phyloP scores from a whole-genome alignment of 2,888 invertebrate genomes.

The Drosophila kuntzei region DNA sequence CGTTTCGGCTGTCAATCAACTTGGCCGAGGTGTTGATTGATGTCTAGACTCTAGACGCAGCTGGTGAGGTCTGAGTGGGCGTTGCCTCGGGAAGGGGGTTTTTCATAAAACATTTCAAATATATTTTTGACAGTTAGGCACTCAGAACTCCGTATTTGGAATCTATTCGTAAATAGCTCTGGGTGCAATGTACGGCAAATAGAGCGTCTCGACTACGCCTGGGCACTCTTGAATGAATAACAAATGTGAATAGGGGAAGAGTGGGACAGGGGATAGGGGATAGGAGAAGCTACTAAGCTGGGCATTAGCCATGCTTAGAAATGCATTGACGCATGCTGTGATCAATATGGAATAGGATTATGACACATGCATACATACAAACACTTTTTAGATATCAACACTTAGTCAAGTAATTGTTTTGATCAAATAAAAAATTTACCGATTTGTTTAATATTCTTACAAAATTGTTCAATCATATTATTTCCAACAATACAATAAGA shows the following conservation, averaged over 20 bases:
- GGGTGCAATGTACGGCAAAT: constrained; percentile 56
- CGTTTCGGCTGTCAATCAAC: constrained; percentile 77
- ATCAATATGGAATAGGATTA: constrained; percentile 46
- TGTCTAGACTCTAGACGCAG: constrained; percentile 61
- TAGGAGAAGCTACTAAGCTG: constrained; percentile 55
- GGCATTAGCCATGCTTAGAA: constrained; percentile 59
- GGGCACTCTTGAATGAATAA: constrained; percentile 49
- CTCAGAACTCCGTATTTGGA: constrained; percentile 36
- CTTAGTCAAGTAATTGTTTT: not conserved
- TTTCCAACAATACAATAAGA: too few species aligned
- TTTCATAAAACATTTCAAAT: constrained; percentile 47
- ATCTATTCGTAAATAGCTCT: constrained; percentile 20
- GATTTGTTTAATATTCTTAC: too few species aligned
- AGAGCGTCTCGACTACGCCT: constrained; percentile 46
- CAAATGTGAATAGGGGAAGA: not conserved
- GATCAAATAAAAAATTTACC: not conserved
- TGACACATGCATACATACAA: not conserved
- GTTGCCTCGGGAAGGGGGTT: constrained; percentile 2
- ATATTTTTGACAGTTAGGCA: constrained; percentile 68
- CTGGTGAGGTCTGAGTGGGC: constrained; percentile 8
- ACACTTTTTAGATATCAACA: not conserved
- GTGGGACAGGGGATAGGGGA: not conserved
- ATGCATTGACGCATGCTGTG: constrained; percentile 61
- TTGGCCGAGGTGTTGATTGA: constrained; percentile 77
- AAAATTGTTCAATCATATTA: too few species aligned